These are phyloP conservation scores for Ctenopoma multispine DNA, from an alignment of 2,797 vertebrate genomes.

Conservation along the genomic window DNA sequence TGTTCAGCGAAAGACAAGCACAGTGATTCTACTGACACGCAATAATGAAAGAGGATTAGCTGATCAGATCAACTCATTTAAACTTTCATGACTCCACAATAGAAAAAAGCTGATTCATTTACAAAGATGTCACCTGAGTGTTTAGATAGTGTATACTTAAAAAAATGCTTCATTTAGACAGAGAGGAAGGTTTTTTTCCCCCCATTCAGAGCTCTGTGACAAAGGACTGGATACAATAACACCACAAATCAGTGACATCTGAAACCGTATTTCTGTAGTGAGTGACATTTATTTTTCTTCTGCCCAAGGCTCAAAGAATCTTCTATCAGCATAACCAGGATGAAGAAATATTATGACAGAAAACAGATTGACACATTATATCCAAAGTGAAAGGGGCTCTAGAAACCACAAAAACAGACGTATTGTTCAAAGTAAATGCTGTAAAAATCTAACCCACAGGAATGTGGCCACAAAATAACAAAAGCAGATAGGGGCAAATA, in stretches of 20 bases:
- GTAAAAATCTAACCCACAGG: constrained; percentile 41
- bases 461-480: constrained; percentile 60
- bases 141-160: not conserved
- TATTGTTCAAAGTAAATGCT: constrained; percentile 43
- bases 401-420: constrained; percentile 27
- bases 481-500: constrained; percentile 67
- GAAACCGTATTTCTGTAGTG: constrained; percentile 12
- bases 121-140: constrained; percentile 14
- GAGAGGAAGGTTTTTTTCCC: not conserved
- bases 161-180: constrained; percentile 7
- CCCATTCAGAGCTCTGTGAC: constrained; percentile 10
- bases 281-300: constrained; percentile 9
- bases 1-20: constrained; percentile 55
- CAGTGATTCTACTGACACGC: constrained; percentile 48
- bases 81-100: constrained; percentile 18
- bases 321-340: not conserved
- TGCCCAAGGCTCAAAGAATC: not conserved
- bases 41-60: constrained; percentile 41
- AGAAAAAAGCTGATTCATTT: constrained; percentile 46
- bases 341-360: constrained; percentile 19
- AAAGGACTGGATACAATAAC: constrained; percentile 26
- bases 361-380: constrained; percentile 1
- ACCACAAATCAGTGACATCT: constrained; percentile 28
- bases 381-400: not conserved
- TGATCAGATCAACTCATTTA: constrained; percentile 17